phyloP scores from a whole-genome alignment of 2,113 vertebrate genomes.

The Zootoca vivipara region DNA sequence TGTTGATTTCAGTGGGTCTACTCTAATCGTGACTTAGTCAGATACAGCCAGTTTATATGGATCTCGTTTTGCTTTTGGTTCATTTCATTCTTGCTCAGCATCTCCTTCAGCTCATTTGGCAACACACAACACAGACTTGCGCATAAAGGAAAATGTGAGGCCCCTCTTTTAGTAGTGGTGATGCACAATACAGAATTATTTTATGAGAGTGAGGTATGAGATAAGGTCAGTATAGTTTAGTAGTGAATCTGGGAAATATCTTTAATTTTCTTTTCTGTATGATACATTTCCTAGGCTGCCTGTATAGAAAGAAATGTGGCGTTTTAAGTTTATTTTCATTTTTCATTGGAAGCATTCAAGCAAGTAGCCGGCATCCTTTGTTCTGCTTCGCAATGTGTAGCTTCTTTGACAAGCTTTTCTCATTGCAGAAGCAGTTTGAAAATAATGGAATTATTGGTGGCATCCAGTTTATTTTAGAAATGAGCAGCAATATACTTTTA shows the following conservation, averaged over 20 bases:
- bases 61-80: slow-evolving; percentile 34
- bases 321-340: background rate
- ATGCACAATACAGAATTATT: background rate
- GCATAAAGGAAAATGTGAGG: background rate
- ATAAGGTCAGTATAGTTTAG: background rate
- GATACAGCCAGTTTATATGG: background rate
- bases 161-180: background rate
- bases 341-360: background rate
- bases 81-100: background rate
- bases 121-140: background rate
- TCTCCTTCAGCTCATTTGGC: background rate
- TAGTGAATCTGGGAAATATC: background rate
- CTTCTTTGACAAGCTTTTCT: slow-evolving; percentile 8
- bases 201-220: background rate
- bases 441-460: background rate
- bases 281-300: background rate
- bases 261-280: slow-evolving; percentile 8
- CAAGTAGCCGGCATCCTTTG: background rate
- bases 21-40: too few species aligned
- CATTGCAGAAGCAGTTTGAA: slow-evolving; percentile 3
- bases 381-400: background rate
- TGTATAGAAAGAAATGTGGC: background rate
- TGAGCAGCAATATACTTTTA: background rate
- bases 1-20: too few species aligned
- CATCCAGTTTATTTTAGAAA: background rate